These are phyloP conservation scores for Cephalotes varians DNA, from an alignment of 2,888 invertebrate genomes.

Conservation along the genomic window DNA sequence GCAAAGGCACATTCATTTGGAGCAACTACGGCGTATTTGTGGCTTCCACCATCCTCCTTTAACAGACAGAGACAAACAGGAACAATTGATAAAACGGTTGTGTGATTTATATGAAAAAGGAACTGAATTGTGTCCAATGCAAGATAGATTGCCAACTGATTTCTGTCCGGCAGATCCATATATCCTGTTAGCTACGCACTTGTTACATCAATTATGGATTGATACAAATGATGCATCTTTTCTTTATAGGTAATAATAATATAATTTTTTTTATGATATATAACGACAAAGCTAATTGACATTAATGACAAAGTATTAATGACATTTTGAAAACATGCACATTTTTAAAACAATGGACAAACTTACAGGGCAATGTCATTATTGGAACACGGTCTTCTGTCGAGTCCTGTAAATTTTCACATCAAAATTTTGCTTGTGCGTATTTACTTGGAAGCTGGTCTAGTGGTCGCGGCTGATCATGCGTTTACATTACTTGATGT, in stretches of 20 bases:
- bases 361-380: slow-evolving; percentile 81
- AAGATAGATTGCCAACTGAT: slow-evolving; percentile 89
- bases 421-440: slow-evolving; percentile 94
- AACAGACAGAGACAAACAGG: slow-evolving; percentile 77
- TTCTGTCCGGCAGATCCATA: slow-evolving; percentile 93
- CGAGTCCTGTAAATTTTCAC: slow-evolving; percentile 95
- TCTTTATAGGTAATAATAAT: slow-evolving; percentile 83
- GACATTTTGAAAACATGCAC: slow-evolving; percentile 35
- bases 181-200: slow-evolving; percentile 92
- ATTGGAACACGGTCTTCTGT: slow-evolving; percentile 80
- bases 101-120: slow-evolving; percentile 81
- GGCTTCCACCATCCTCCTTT: slow-evolving; percentile 88
- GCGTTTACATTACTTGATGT: slow-evolving; percentile 89
- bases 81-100: slow-evolving; percentile 78
- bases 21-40: slow-evolving; percentile 91
- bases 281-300: slow-evolving; percentile 16
- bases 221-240: slow-evolving; percentile 85
- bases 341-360: slow-evolving; percentile 45
- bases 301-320: slow-evolving; percentile 19
- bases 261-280: slow-evolving; percentile 16
- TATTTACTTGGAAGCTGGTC: slow-evolving; percentile 89
- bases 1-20: slow-evolving; percentile 93
- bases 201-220: slow-evolving; percentile 88
- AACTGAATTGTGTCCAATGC: slow-evolving; percentile 81
- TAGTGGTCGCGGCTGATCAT: slow-evolving; percentile 82